Base-by-base conservation (phyloP, 2,888 invertebrate genomes). In the Axea sp. region DNA sequence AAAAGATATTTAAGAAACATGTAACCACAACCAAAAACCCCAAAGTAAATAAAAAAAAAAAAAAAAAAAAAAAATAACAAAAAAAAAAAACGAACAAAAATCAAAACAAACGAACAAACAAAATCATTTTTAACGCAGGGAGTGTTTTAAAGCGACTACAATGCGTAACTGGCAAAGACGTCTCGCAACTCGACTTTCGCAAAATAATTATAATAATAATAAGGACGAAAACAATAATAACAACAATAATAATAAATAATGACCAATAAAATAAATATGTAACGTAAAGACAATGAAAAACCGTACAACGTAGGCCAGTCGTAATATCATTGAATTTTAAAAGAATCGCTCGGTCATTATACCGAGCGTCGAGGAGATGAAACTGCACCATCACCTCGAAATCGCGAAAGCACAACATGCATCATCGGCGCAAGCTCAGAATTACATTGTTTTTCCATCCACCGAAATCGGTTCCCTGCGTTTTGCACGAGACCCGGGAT, bases 341-440 rank as follows among this genome's bases (percentile, higher is more conserved):
- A 78, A 64, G 68, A 57, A 75, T 49, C 77, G 73, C 74, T 78
- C 77, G 76, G 73, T 79, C 78, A 79, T 80, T 78, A 74, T 79
- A 76, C 76, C 79, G 78, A 82, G 80, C 79, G 74, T 82, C 82
- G 80, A 83, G 81, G 82, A 80, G 83, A 83, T 82, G 84, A 85
- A 82, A 81, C 80, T 78, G 82, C 79, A 85, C 84, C 86, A 85
- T 85, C 84, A 86, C 85, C 86, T 84, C 84, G 81, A 82, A 82
- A 78, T 86, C 86, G 85, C 84, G 82, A 82, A 84, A 87, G 86
- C 87, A 86, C 86, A 87, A 85, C 87, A 87, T 87, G 86, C 87
- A 87, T 87, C 87, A 87, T 87, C 87, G 87, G 87, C 87, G 86
- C 87, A 87, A 87, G 87, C 87, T 87, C 80, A 83, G 80, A 84